Evolutionary conservation across 2,113 vertebrate genomes (phyloP).

Genomic region (Odocoileus hemionus): DNA sequence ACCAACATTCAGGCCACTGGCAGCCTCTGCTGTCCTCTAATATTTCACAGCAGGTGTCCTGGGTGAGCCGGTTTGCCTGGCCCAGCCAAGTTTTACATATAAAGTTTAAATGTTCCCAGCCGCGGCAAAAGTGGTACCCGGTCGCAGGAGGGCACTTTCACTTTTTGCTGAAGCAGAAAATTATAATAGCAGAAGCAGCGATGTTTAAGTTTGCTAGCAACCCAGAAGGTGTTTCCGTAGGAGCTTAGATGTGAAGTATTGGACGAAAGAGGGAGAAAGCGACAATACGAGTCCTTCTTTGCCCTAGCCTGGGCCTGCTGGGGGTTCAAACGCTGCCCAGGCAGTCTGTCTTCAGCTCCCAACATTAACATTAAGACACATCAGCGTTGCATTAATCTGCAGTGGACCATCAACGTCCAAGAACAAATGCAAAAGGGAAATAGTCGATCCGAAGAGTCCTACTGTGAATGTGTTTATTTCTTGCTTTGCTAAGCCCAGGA

Average conservation of each 20-base stretch:
- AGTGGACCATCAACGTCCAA: slow-evolving; percentile 56
- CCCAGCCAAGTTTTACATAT: not conserved
- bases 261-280: not conserved
- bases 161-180: slow-evolving; percentile 19
- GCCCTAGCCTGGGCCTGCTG: not conserved
- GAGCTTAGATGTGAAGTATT: not conserved
- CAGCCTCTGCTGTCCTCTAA: not conserved
- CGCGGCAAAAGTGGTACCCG: accelerated
- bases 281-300: not conserved
- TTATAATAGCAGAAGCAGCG: not conserved
- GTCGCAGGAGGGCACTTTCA: not conserved
- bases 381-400: slow-evolving; percentile 34
- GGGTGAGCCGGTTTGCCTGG: not conserved
- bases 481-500: slow-evolving; percentile 9
- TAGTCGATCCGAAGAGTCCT: slow-evolving; percentile 29
- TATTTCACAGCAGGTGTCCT: not conserved
- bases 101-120: not conserved
- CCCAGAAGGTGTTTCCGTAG: not conserved
- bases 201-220: not conserved
- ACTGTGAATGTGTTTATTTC: slow-evolving; percentile 57
- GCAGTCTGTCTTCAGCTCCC: not conserved
- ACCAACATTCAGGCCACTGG: not conserved
- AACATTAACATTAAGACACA: slow-evolving; percentile 54
- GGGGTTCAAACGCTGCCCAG: not conserved
- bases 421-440: slow-evolving; percentile 42